These are phyloP conservation scores for Prunella fulvescens DNA, from an alignment of 2,113 vertebrate genomes.

Conservation along the genomic window DNA sequence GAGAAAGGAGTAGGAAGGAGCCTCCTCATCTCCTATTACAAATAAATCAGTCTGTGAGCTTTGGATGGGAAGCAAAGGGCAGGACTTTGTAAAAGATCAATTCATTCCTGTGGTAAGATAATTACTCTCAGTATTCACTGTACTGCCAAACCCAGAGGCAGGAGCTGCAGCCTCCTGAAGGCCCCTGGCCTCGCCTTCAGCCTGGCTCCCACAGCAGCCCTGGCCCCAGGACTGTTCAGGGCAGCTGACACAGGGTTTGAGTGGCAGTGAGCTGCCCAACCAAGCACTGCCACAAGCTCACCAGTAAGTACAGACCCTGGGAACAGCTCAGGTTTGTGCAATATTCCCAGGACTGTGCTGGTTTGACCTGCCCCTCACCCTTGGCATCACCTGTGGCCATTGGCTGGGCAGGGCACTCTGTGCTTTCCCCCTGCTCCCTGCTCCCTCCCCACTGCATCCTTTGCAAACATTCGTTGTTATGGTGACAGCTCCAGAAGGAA, in stretches of 20 bases:
- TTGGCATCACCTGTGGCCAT: fast-evolving
- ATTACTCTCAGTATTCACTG: neutral
- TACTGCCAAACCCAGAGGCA: neutral
- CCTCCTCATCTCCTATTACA: neutral
- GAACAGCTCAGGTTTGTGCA: neutral
- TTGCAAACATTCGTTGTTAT: conserved; percentile 4
- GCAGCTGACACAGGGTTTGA: neutral
- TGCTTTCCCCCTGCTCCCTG: neutral
- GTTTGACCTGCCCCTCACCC: neutral
- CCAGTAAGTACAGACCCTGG: neutral
- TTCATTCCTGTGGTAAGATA: neutral
- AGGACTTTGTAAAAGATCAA: neutral
- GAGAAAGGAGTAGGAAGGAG: neutral
- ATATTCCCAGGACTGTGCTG: neutral
- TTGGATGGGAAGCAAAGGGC: neutral
- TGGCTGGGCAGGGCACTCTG: neutral
- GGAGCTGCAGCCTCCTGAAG: neutral
- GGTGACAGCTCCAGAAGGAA: neutral
- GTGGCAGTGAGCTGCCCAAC: neutral
- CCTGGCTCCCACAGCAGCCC: neutral
- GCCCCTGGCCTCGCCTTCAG: neutral
- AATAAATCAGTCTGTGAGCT: neutral
- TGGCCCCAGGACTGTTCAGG: neutral
- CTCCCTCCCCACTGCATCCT: neutral
- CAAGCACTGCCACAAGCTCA: neutral